These are phyloP conservation scores for Drosophila lowei DNA, from an alignment of 1,140 invertebrate genomes.

Conservation along the genomic window DNA sequence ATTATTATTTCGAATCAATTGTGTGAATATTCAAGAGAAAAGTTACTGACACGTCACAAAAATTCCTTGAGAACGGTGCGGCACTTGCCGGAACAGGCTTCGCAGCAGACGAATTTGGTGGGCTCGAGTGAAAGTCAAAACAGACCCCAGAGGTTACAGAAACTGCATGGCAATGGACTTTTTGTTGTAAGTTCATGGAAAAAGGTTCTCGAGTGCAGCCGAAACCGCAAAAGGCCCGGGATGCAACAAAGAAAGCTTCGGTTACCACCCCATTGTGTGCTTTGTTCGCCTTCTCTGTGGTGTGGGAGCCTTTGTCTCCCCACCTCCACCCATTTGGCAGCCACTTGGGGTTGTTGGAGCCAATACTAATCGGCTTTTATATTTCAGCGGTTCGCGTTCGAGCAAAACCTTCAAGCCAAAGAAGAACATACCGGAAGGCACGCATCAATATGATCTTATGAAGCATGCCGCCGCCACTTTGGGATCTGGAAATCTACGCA, in stretches of 20 bases:
- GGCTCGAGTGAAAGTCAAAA: slow-evolving; percentile 36
- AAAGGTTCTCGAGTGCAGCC: slow-evolving; percentile 12
- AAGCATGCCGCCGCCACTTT: slow-evolving; percentile 99
- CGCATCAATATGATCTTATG: slow-evolving; percentile 99
- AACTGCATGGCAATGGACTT: slow-evolving; percentile 77
- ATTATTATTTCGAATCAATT: slow-evolving; percentile 32
- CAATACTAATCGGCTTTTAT: slow-evolving; percentile 27
- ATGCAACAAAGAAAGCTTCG: slow-evolving; percentile 55
- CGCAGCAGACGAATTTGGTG: slow-evolving; percentile 13
- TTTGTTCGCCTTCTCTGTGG: slow-evolving; percentile 35
- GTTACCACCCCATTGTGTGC: slow-evolving; percentile 14
- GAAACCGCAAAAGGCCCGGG: slow-evolving; percentile 11
- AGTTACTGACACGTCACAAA: slow-evolving; percentile 6
- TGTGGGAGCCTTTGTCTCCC: slow-evolving; percentile 32
- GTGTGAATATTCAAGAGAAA: slow-evolving; percentile 8
- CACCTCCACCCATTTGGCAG: slow-evolving; percentile 15
- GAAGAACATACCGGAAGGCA: slow-evolving; percentile 99
- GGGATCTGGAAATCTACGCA: slow-evolving; percentile 97
- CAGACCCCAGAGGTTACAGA: slow-evolving; percentile 8
- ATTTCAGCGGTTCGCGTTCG: slow-evolving; percentile 85
- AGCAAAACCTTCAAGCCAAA: slow-evolving; percentile 99
- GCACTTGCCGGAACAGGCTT: slow-evolving; percentile 4
- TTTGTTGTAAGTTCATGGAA: slow-evolving; percentile 78
- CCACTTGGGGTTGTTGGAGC: slow-evolving; percentile 36
- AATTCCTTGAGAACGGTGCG: slow-evolving; percentile 21